Conservation (phyloP, 2,888 invertebrate species). For the Melinaea menophilus region DNA sequence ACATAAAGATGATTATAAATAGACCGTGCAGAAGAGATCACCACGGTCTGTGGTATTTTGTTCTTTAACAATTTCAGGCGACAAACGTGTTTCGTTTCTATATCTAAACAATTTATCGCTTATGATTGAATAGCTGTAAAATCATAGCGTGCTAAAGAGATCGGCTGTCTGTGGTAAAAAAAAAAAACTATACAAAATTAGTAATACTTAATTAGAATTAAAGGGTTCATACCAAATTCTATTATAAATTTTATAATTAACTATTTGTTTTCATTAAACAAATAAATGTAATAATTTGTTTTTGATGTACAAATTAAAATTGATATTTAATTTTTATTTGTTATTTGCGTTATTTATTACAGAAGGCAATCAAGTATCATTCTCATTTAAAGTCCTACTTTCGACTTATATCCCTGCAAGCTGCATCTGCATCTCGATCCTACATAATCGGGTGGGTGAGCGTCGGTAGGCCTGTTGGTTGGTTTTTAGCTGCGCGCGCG, state of each 20-base stretch:
- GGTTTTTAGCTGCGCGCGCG: slow-evolving; percentile 50
- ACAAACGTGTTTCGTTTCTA: slow-evolving; percentile 57
- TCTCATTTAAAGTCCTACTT: slow-evolving; percentile 19
- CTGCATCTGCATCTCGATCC: slow-evolving; percentile 45
- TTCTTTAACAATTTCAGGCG: slow-evolving; percentile 51
- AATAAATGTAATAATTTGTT: too few relatives aligned
- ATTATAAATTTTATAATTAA: too few relatives aligned
- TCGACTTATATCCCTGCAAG: slow-evolving; percentile 32
- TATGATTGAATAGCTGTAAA: slow-evolving; percentile 63
- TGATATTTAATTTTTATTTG: too few relatives aligned
- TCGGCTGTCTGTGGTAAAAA: neutral
- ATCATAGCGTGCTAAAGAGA: neutral
- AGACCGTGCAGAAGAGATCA: slow-evolving; percentile 54
- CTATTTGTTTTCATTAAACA: too few relatives aligned
- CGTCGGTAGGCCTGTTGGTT: slow-evolving; percentile 48
- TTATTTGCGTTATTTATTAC: neutral
- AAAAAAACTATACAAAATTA: neutral
- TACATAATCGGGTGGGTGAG: slow-evolving; percentile 55
- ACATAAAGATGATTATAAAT: slow-evolving; percentile 39
- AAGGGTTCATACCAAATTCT: neutral
- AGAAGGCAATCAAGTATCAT: slow-evolving; percentile 3
- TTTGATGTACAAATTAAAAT: too few relatives aligned
- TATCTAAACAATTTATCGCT: slow-evolving; percentile 46
- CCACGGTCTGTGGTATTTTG: slow-evolving; percentile 58
- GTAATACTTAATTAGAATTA: neutral